phyloP scores from a whole-genome alignment of 2,888 invertebrate genomes.

The Cheilosia pagana region DNA sequence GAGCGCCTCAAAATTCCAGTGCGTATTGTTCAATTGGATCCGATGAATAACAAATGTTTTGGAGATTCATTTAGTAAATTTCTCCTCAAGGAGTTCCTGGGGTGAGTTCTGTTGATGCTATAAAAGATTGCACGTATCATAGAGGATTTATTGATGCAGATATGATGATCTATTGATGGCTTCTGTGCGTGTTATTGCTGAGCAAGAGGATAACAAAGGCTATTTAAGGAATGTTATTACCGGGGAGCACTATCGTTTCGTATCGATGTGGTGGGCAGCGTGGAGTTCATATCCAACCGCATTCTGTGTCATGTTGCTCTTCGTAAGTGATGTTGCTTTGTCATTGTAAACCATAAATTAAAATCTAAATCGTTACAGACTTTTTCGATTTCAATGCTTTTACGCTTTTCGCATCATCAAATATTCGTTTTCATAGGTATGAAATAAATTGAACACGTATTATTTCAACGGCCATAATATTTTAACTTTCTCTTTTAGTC shows the following conservation, averaged over 20 bases:
- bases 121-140: neutral
- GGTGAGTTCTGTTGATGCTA: slow-evolving; percentile 81
- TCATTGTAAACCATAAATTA: neutral
- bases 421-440: slow-evolving; percentile 99
- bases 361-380: slow-evolving; percentile 90
- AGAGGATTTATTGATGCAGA: slow-evolving; percentile 69
- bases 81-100: slow-evolving; percentile 95
- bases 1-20: slow-evolving; percentile 96
- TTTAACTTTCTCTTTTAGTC: slow-evolving; percentile 85
- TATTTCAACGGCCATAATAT: slow-evolving; percentile 20
- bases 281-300: slow-evolving; percentile 97
- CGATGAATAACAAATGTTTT: slow-evolving; percentile 94
- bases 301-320: slow-evolving; percentile 98
- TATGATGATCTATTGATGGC: slow-evolving; percentile 99
- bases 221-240: slow-evolving; percentile 98
- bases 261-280: slow-evolving; percentile 98
- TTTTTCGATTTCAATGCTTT: slow-evolving; percentile 97
- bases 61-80: slow-evolving; percentile 96
- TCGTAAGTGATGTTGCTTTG: slow-evolving; percentile 89
- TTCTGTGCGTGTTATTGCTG: slow-evolving; percentile 96
- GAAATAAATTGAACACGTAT: slow-evolving; percentile 80
- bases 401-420: slow-evolving; percentile 99
- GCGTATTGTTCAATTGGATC: slow-evolving; percentile 93
- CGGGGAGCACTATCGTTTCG: slow-evolving; percentile 99
- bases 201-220: slow-evolving; percentile 98